Base-by-base conservation (phyloP, 2,797 vertebrate genomes). In the Petrocephalus sullivani region DNA sequence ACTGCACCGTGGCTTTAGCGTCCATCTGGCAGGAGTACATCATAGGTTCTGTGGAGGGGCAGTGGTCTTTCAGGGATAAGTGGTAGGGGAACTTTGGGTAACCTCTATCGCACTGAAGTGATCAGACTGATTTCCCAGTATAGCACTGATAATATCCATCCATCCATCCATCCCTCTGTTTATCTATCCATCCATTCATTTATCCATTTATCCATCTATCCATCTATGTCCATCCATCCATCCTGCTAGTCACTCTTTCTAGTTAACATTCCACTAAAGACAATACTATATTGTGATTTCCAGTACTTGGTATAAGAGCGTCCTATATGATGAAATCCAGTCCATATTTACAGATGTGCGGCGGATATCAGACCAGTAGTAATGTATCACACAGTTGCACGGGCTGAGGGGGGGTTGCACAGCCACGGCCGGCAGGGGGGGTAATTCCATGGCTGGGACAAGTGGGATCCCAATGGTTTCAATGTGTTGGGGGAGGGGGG, bases 21-120 rank as follows among this genome's bases (percentile, higher is more conserved):
- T 90, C 58, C 54, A 91, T 87, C 87, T 89, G 83, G 58, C 56
- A 4, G 57, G 53, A 14, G n/a, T 61, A 33, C 19, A 23, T 85
- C 87, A 90, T 90, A 91, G 21, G 82, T 84, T 84, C 82, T 9
- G 7, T 23, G 23, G 33, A 58, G 28, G 84, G 33, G 54, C 54
- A 28, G 54, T 58, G 23, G 53, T 41, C 23, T 64, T 56, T 19
- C 14, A 56, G 82, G 51, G n/a, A 85, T 33, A 14, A 53, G 82
- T 4, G 10, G 53, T 6, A 51, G 46, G n/a, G 23, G 84, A 12
- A 23, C 14, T 28, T 54, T 2, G 23, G 49, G 9, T 61, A 58
- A 46, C 33, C 56, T 61, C 85, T 53, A 60, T 4, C 4, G 64
- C 23, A 67, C 61, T 71, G 3, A 33, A 71, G 10, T 71, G 28